A percentile compares a stretch with the other conserved stretches of the same genome.
Conservation (phyloP, 1,140 invertebrate genomes). For the Drosophila nikananu region DNA sequence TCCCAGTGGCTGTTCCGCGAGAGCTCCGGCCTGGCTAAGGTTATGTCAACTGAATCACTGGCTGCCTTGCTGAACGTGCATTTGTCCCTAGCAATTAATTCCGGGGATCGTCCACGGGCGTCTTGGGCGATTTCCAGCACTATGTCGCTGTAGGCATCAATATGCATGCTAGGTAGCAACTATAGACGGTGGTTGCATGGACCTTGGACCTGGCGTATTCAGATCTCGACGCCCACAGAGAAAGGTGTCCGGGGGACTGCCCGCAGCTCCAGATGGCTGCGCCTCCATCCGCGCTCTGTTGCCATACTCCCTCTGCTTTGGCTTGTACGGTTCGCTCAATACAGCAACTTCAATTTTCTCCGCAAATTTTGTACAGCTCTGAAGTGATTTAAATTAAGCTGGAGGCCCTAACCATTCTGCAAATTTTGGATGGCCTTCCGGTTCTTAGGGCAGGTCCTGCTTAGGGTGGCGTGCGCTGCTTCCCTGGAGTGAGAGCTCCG, state of each 20-base stretch:
- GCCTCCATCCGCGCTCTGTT: too few species aligned
- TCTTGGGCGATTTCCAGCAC: too few species aligned
- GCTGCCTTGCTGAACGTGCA: background rate
- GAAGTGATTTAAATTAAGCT: background rate
- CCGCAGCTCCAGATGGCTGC: too few species aligned
- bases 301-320: too few species aligned
- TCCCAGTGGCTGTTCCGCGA: background rate
- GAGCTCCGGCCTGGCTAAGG: background rate
- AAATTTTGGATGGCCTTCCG: background rate
- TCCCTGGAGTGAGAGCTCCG: too few species aligned
- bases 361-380: background rate
- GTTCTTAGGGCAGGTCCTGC: background rate
- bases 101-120: too few species aligned
- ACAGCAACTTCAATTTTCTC: too few species aligned
- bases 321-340: too few species aligned
- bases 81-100: background rate
- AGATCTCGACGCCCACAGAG: too few species aligned
- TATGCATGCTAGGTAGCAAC: background rate
- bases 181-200: too few species aligned
- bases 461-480: background rate
- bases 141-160: background rate
- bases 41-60: background rate
- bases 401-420: background rate
- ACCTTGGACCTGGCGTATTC: too few species aligned
- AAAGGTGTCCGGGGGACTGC: too few species aligned